Conservation (phyloP, 37 sponge, comb jelly and placozoan genomes). For the Chondrilla cf. caribensis region DNA sequence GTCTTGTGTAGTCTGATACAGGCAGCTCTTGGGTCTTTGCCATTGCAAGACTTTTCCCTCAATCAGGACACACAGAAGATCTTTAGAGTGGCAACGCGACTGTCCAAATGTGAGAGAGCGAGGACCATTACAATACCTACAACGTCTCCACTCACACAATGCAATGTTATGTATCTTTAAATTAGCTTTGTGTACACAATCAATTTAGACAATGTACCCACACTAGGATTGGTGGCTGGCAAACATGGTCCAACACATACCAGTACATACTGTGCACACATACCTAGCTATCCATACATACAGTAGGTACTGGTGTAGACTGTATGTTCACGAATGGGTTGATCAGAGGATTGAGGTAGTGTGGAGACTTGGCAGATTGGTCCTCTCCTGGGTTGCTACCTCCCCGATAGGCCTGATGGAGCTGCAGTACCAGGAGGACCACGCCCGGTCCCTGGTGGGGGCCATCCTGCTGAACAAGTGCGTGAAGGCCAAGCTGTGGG, state of each 20-base stretch:
- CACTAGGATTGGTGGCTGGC: neutral
- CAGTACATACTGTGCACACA: no score
- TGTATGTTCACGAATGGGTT: no score
- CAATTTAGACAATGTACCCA: neutral
- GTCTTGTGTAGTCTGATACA: slow-evolving; percentile 79
- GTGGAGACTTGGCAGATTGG: no score
- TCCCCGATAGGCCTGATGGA: slow-evolving; percentile 74
- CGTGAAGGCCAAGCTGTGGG: slow-evolving; percentile 87
- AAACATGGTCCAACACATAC: no score
- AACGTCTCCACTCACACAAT: no score
- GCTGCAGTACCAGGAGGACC: slow-evolving; percentile 36
- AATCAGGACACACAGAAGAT: slow-evolving; percentile 92
- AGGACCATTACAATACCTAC: no score
- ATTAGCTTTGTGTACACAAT: neutral
- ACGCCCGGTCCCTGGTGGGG: slow-evolving; percentile 42
- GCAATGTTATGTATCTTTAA: neutral
- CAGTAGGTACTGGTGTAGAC: no score
- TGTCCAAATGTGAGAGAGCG: slow-evolving; percentile 5
- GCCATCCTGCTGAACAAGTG: slow-evolving; percentile 68
- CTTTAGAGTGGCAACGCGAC: slow-evolving; percentile 62
- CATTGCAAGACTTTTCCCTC: slow-evolving; percentile 87
- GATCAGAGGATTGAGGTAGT: no score
- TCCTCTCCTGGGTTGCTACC: no score
- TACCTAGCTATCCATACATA: no score
- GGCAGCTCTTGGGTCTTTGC: slow-evolving; percentile 87